phyloP scores from a whole-genome alignment of 2,113 vertebrate genomes.

The Misgurnus mizolepis region DNA sequence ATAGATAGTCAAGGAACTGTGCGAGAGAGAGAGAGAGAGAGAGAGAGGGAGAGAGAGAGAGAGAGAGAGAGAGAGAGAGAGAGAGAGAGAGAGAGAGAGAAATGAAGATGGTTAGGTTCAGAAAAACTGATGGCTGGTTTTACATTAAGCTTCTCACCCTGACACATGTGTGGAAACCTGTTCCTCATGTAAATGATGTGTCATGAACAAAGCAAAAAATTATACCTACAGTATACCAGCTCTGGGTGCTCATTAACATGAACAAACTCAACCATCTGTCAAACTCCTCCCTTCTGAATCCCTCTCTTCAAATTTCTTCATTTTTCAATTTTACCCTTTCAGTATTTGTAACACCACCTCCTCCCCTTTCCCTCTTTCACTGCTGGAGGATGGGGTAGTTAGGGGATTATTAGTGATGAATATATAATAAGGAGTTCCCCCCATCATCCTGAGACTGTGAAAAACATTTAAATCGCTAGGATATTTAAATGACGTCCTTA shows the following conservation, averaged over 20 bases:
- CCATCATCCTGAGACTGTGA: conserved; percentile 56
- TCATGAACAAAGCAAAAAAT: neutral
- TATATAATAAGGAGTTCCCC: conserved; percentile 47
- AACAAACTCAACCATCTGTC: conserved; percentile 39
- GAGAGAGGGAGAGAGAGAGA: neutral
- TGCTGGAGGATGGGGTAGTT: conserved; percentile 34
- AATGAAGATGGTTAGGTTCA: neutral
- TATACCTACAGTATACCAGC: conserved; percentile 8
- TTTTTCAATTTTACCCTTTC: conserved; percentile 9
- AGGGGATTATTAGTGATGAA: conserved; percentile 64
- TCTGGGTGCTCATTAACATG: conserved; percentile 36
- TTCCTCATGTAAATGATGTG: conserved; percentile 6
- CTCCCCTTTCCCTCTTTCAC: conserved; percentile 36
- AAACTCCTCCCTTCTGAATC: conserved; percentile 40
- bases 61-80: neutral
- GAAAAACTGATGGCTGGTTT: neutral
- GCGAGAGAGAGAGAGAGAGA: conserved; percentile 12
- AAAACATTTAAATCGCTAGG: conserved; percentile 46
- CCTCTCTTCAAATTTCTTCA: conserved; percentile 23
- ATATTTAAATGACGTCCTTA: conserved; percentile 59
- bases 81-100: neutral
- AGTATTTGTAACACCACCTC: conserved; percentile 35
- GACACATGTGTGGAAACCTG: neutral
- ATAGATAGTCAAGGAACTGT: conserved; percentile 90
- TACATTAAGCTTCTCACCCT: neutral